These are phyloP conservation scores for Trichonephila inaurata DNA, from an alignment of 1,140 invertebrate species.

Conservation along the genomic window DNA sequence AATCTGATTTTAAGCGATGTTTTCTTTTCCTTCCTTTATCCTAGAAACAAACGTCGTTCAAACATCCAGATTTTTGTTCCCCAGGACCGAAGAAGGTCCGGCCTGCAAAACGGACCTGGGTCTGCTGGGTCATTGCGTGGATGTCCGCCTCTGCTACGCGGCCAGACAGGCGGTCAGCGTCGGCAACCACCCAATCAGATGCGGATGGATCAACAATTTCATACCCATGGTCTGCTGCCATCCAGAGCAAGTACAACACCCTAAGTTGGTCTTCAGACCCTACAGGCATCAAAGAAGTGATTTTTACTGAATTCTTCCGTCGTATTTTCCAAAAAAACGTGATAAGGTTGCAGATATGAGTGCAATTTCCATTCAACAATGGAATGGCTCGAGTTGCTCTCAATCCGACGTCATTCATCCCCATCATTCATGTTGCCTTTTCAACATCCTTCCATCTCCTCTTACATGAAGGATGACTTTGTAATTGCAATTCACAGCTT, in stretches of 20 bases:
- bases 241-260: constrained; percentile 66
- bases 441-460: too few species aligned
- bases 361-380: too few species aligned
- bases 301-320: not conserved
- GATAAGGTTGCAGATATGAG: too few species aligned
- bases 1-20: too few species aligned
- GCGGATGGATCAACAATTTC: constrained; percentile 64
- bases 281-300: not conserved
- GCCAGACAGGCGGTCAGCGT: constrained; percentile 29
- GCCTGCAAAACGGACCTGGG: constrained; percentile 59
- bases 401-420: too few species aligned
- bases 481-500: too few species aligned
- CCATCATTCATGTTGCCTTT: too few species aligned
- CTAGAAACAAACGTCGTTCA: constrained; percentile 31
- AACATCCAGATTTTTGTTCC: constrained; percentile 44
- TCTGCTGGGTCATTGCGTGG: constrained; percentile 21
- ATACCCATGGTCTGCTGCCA: constrained; percentile 67
- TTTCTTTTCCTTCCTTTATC: not conserved
- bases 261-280: constrained; percentile 35
- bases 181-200: constrained; percentile 44
- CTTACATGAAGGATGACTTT: too few species aligned
- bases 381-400: too few species aligned
- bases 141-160: constrained; percentile 45
- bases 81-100: not conserved
- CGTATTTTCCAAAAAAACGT: too few species aligned